Base-by-base conservation (phyloP, 2,797 vertebrate species). In the Heteromormyrus szaboi region DNA sequence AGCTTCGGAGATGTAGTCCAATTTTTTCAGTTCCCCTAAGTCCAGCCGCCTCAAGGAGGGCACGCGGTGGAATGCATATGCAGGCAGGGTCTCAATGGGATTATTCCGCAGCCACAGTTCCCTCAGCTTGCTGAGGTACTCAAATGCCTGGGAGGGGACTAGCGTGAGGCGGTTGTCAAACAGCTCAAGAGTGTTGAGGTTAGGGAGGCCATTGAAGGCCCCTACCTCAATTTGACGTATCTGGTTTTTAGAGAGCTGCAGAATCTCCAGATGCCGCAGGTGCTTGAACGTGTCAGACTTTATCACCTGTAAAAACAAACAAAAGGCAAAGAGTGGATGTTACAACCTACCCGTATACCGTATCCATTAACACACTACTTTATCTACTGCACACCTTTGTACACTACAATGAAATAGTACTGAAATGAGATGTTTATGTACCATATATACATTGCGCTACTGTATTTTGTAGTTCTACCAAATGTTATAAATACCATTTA, bases 91-190 rank as follows among this genome's bases (percentile, higher is more conserved):
- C 94, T 99, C 98, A 84, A 99, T 99, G 90, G 98, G 98, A 94
- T 99, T 99, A 95, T 99, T 99, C 3, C 98, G 90, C 86, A 99
- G 92, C 98, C 98, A 99, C 37, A 99, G 95, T 95, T 99, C 98
- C 17, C 97, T 95, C 91, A 99, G 95, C 93, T 99, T 99, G 93
- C 97, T 98, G 89, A 99, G 96, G 95, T 99, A 99, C 96, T 99
- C 98, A 51, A 99, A 99, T 56, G 98, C 98, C 92, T 97, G 97
- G 2, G 97, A 98, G 62, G 98, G 98, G 84, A 99, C 98, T 85
- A 98, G 96, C 72, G 97, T 98, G 79, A 99, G 94, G 83, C 97
- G 97, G 96, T 99, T 99, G 95, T 99, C 98, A 85, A 99, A 99
- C 83, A 99, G 97, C 95, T 99, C 98, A 94, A 99, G 91, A 0